phyloP scores from a whole-genome alignment of 2,797 vertebrate genomes.

The Macroramphosus scolopax region DNA sequence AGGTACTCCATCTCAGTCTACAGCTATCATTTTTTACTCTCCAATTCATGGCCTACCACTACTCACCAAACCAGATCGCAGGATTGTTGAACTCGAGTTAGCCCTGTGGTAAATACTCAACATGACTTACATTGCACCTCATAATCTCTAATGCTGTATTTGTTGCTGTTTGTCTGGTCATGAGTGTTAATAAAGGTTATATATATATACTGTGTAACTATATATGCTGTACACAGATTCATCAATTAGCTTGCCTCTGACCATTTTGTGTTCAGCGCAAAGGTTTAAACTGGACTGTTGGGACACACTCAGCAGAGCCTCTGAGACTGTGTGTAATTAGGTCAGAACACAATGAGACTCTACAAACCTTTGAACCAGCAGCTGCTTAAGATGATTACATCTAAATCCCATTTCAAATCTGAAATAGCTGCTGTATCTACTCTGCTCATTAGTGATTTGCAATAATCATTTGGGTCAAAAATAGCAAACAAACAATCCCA shows the following conservation, averaged over 20 bases:
- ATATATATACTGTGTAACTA: neutral
- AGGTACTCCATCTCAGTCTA: too few species aligned
- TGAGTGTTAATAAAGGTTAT: too few species aligned
- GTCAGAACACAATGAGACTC: constrained; percentile 67
- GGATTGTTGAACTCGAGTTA: too few species aligned
- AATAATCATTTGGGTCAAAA: constrained; percentile 30
- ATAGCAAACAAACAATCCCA: constrained; percentile 17
- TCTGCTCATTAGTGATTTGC: constrained; percentile 37
- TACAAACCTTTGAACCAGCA: constrained; percentile 63
- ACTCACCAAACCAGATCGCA: too few species aligned
- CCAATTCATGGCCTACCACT: too few species aligned
- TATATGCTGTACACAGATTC: constrained; percentile 11
- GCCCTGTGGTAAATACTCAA: too few species aligned
- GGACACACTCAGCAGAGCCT: constrained; percentile 42
- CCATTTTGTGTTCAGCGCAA: constrained; percentile 40
- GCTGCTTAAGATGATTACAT: constrained; percentile 69
- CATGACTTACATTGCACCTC: too few species aligned
- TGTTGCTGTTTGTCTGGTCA: too few species aligned
- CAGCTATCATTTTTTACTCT: too few species aligned
- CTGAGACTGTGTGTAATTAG: constrained; percentile 54
- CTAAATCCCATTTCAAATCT: constrained; percentile 50
- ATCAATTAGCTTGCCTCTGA: constrained; percentile 11
- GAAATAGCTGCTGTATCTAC: constrained; percentile 40
- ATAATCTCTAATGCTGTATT: too few species aligned
- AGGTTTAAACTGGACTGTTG: constrained; percentile 47